These are phyloP conservation scores for Scaptomyza reducta DNA, from an alignment of 2,888 invertebrate species.

Conservation along the genomic window DNA sequence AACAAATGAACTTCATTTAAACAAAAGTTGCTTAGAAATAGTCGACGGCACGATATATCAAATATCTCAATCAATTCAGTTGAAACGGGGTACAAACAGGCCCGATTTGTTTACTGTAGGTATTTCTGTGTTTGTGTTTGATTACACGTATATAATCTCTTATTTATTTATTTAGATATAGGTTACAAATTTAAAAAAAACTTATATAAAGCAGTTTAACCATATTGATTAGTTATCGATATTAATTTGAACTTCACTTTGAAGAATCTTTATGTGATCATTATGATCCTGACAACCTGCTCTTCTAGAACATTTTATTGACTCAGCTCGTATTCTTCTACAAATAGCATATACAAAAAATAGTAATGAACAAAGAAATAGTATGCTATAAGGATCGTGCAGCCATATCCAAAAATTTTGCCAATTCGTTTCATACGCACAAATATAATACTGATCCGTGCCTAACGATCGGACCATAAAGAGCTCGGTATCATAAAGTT, in stretches of 20 bases:
- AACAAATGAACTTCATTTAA: neutral
- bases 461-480: conserved; percentile 42
- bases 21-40: neutral
- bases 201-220: too few species aligned
- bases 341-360: neutral
- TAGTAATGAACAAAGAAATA: neutral
- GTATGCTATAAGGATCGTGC: accelerated
- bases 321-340: neutral
- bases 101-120: neutral
- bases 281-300: too few species aligned
- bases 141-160: too few species aligned
- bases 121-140: neutral
- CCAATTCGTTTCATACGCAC: conserved; percentile 23
- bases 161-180: too few species aligned
- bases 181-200: too few species aligned
- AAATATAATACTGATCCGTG: conserved; percentile 49
- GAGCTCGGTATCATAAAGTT: conserved; percentile 24
- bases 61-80: neutral
- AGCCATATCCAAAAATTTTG: accelerated
- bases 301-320: neutral
- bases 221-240: too few species aligned
- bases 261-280: too few species aligned
- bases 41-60: neutral
- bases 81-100: neutral
- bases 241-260: too few species aligned